A percentile compares a stretch with the other conserved stretches of the same genome.
phyloP scores from a whole-genome alignment of 2,888 invertebrate genomes.

The Andricus curvator region DNA sequence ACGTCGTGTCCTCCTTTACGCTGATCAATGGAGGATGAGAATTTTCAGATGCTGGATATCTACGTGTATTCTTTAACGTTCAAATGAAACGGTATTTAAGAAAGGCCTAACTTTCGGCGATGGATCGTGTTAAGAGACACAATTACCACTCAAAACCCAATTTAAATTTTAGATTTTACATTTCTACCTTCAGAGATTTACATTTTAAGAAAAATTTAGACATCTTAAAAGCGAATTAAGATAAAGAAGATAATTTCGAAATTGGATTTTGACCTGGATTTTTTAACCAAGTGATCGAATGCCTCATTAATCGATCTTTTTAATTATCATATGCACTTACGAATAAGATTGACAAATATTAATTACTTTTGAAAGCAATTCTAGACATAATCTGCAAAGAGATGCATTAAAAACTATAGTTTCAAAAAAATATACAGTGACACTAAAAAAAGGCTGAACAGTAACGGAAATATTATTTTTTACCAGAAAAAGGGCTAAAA shows the following conservation, averaged over 20 bases:
- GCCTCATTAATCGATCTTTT: too few relatives aligned
- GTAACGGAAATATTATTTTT: too few relatives aligned
- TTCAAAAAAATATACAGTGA: too few relatives aligned
- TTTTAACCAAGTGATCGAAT: neutral
- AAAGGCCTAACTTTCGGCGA: constrained; percentile 29
- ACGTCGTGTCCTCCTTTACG: constrained; percentile 63
- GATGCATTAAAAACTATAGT: too few relatives aligned
- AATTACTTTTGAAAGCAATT: too few relatives aligned
- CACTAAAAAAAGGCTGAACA: too few relatives aligned
- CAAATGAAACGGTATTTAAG: constrained; percentile 34
- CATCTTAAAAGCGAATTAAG: neutral
- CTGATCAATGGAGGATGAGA: constrained; percentile 47
- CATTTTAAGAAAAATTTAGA: neutral
- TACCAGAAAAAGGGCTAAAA: too few relatives aligned
- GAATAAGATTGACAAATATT: too few relatives aligned
- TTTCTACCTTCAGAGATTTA: neutral
- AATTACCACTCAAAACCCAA: neutral
- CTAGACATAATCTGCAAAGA: too few relatives aligned
- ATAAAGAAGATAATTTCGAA: neutral
- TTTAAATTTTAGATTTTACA: neutral
- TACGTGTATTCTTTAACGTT: constrained; percentile 25
- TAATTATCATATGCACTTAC: too few relatives aligned
- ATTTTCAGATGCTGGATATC: constrained; percentile 47
- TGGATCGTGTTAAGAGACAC: neutral
- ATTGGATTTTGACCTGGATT: neutral